Evolutionary conservation across 2,797 vertebrate species (phyloP).

Genomic region (Premnoplex brunnescens): DNA sequence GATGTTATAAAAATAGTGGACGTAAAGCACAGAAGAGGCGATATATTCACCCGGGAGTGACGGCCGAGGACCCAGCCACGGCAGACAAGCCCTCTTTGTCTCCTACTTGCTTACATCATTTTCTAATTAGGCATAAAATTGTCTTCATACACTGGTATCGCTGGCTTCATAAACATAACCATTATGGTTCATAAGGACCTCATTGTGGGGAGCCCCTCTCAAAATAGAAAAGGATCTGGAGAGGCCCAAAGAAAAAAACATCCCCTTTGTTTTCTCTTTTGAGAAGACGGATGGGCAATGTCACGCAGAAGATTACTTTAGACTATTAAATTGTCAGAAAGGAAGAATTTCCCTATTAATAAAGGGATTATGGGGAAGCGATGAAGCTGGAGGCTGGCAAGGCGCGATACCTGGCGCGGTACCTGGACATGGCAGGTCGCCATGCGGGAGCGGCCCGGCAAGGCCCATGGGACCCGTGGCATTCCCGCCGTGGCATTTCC

Average conservation of each 20-base stretch:
- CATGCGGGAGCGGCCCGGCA: rapidly evolving
- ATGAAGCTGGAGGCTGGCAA: slow-evolving; percentile 77
- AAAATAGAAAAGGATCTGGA: slow-evolving; percentile 89
- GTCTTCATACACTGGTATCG: slow-evolving; percentile 88
- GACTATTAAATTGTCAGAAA: slow-evolving; percentile 95
- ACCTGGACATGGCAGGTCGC: background rate
- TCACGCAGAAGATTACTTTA: slow-evolving; percentile 93
- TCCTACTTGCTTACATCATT: slow-evolving; percentile 77
- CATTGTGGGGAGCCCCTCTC: slow-evolving; percentile 86
- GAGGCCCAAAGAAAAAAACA: slow-evolving; percentile 82
- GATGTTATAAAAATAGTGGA: slow-evolving; percentile 68
- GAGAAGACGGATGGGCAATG: slow-evolving; percentile 91
- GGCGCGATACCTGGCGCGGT: background rate
- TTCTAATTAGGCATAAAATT: slow-evolving; percentile 86
- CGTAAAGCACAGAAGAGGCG: slow-evolving; percentile 51
- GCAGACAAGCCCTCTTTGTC: slow-evolving; percentile 73
- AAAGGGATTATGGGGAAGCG: slow-evolving; percentile 82
- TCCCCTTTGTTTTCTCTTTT: slow-evolving; percentile 86
- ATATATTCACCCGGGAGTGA: slow-evolving; percentile 47
- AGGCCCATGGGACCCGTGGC: background rate
- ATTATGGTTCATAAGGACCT: slow-evolving; percentile 90
- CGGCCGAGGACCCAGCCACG: slow-evolving; percentile 32
- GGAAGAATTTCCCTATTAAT: slow-evolving; percentile 89
- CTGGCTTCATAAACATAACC: slow-evolving; percentile 93
- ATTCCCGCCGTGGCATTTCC: background rate